Evolutionary conservation across 2,797 vertebrate genomes (phyloP).

Genomic region (Macrochelys suwanniensis): DNA sequence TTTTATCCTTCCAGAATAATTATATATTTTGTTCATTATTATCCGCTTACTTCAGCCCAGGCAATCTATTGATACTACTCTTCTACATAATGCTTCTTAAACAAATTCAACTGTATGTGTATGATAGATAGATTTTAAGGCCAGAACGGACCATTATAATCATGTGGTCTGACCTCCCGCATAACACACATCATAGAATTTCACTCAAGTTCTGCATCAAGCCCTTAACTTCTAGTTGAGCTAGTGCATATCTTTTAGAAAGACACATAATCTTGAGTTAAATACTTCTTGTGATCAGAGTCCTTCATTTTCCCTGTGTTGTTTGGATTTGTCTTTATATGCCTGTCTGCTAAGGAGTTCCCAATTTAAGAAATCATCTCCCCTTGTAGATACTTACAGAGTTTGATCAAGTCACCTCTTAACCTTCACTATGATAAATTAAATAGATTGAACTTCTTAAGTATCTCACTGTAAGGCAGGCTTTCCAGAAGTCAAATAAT

Average conservation of each 20-base stretch:
- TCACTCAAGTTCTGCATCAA: background rate
- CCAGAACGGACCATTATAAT: background rate
- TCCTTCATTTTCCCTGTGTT: background rate
- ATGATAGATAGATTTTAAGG: background rate
- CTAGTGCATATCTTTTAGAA: background rate
- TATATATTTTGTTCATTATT: slow-evolving; percentile 5
- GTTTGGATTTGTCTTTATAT: background rate
- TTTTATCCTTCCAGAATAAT: slow-evolving; percentile 29
- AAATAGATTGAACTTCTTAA: background rate
- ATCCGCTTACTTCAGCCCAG: slow-evolving; percentile 12
- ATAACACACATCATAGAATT: background rate
- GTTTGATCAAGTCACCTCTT: background rate
- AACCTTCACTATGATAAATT: background rate
- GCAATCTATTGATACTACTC: background rate
- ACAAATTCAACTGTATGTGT: background rate
- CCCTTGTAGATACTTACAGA: background rate
- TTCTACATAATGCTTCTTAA: background rate
- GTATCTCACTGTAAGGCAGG: background rate
- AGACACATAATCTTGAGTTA: background rate
- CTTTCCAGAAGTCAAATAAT: background rate
- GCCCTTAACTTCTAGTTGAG: background rate
- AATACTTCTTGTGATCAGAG: background rate
- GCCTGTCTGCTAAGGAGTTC: background rate
- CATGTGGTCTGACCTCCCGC: background rate
- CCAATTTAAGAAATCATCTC: background rate